Base-by-base conservation (phyloP, 2,797 vertebrate species). In the Sorex maritimensis region DNA sequence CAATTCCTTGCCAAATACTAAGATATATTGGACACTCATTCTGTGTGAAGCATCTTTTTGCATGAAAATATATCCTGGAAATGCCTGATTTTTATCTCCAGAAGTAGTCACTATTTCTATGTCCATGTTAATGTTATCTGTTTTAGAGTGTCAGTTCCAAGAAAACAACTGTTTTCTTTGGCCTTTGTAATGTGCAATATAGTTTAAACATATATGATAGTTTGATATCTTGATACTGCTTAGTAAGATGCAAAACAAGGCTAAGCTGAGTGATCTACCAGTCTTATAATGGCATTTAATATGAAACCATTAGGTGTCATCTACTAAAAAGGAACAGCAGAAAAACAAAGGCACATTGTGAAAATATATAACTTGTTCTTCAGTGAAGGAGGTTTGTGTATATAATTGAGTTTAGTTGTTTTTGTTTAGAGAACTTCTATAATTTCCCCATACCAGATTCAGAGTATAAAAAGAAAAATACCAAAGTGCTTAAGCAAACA, bases 401-500 rank as follows among this genome's bases (percentile, higher is more conserved):
- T 95, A 74, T 96, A 95, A 95, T 95, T 94, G 92, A 81, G 44
- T 83, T 81, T 73, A 67, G 86, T 90, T 97, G 95, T 92, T 95
- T 96, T 92, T 96, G 94, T 94, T 95, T 96, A 80, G 21, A 81
- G 81, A 85, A 63, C 71, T 87, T 86, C 24, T 84, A 34, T 93
- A 92, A 93, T 95, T 97, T 95, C 89, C 52, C 65, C 78, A 68
- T 94, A 75, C 81, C 75, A 92, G 81, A 92, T 91, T 94, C 82
- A 82, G 82, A 95, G 91, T 96, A 78, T 94, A 61, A 61, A 95
- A 94, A 93, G 81, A 83, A 91, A 94, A 94, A 85, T 55, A 83
- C 61, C 46, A 4, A 71, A 77, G 79, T 67, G 41, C 81, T 69
- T 55, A 69, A 84, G 78, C 67, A 61, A 92, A 30, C 90, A 96